Percentiles rank a stretch among this genome's conserved stretches.
Conservation (phyloP, 2,797 vertebrate species). For the Monodelphis domestica region DNA sequence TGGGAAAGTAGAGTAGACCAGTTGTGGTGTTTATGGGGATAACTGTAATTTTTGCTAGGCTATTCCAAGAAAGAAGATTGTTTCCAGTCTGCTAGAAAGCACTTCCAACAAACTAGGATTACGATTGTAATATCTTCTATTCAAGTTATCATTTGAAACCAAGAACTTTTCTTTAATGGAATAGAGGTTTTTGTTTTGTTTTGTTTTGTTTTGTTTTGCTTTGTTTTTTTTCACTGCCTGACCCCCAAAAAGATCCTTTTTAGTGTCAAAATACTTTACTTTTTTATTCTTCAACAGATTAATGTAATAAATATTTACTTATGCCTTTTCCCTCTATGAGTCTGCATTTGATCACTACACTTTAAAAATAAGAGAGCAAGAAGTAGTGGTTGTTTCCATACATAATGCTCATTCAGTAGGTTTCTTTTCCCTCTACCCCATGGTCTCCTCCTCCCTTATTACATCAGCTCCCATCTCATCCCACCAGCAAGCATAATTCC, state of each 20-base stretch:
- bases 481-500: constrained; percentile 79
- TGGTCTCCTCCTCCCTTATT: constrained; percentile 49
- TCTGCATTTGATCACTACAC: constrained; percentile 52
- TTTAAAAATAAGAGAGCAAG: constrained; percentile 67
- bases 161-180: constrained; percentile 67
- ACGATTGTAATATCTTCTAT: constrained; percentile 63
- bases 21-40: constrained; percentile 57
- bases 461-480: constrained; percentile 71
- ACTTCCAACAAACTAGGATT: constrained; percentile 70
- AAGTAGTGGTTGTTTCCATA: constrained; percentile 59
- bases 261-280: background rate
- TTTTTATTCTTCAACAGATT: constrained; percentile 62
- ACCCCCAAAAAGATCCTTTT: constrained; percentile 44
- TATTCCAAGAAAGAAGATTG: constrained; percentile 71
- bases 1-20: constrained; percentile 35
- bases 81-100: constrained; percentile 71
- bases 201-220: background rate
- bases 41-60: constrained; percentile 61
- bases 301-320: constrained; percentile 60
- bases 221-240: constrained; percentile 62
- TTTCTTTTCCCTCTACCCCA: constrained; percentile 63
- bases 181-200: background rate
- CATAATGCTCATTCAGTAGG: constrained; percentile 71
- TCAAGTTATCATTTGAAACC: constrained; percentile 63
- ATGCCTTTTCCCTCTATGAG: constrained; percentile 63